Percentiles rank a stretch among this genome's conserved stretches.
Evolutionary conservation across 2,797 vertebrate species (phyloP).

Genomic region (Macropodus opercularis): DNA sequence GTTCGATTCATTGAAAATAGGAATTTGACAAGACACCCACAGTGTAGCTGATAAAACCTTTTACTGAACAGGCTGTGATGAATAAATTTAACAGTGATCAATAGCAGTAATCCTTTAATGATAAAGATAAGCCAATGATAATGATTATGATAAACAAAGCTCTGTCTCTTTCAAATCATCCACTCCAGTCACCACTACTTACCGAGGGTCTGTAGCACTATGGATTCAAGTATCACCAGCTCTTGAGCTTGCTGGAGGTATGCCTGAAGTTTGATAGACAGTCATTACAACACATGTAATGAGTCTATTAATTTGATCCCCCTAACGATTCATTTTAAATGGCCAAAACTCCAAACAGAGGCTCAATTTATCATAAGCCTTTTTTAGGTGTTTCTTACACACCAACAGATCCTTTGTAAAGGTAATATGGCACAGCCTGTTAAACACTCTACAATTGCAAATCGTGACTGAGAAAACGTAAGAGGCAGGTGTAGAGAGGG

Average conservation of each 20-base stretch:
- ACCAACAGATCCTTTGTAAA: conserved; percentile 31
- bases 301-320: conserved; percentile 76
- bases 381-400: conserved; percentile 38
- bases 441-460: conserved; percentile 26
- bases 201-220: conserved; percentile 99
- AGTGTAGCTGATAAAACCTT: conserved; percentile 48
- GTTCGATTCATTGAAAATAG: conserved; percentile 50
- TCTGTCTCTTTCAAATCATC: conserved; percentile 61
- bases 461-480: conserved; percentile 52
- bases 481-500: conserved; percentile 35
- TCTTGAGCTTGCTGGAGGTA: conserved; percentile 99
- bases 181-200: conserved; percentile 83
- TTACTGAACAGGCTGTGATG: conserved; percentile 53
- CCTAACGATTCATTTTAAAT: conserved; percentile 62
- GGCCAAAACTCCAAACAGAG: conserved; percentile 52
- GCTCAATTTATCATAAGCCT: conserved; percentile 37
- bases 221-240: conserved; percentile 99
- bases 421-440: conserved; percentile 30
- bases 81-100: conserved; percentile 51
- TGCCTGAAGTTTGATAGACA: conserved; percentile 92
- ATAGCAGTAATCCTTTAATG: conserved; percentile 47
- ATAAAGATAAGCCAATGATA: conserved; percentile 40
- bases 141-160: conserved; percentile 41
- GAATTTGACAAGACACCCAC: conserved; percentile 41
- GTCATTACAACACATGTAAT: conserved; percentile 87